Conservation (phyloP, 2,888 invertebrate species). For the Calameuta pallipes region DNA sequence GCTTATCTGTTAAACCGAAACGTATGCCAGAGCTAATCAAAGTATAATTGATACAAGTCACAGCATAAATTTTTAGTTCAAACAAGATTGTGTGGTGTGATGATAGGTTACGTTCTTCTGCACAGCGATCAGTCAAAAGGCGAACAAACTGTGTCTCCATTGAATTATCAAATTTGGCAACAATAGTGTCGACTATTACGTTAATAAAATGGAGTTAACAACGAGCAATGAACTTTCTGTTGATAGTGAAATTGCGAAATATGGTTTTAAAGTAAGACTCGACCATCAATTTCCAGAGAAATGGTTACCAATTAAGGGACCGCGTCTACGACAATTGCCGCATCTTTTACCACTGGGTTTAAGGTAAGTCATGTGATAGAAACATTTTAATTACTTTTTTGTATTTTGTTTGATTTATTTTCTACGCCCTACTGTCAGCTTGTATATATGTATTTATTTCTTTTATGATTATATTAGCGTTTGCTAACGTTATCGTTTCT, state of each 20-base stretch:
- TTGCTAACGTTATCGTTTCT: background rate
- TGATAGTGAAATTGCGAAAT: conserved; percentile 69
- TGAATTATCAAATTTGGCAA: no score
- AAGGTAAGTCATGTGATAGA: conserved; percentile 69
- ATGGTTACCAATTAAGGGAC: conserved; percentile 75
- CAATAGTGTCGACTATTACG: no score
- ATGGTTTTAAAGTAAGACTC: conserved; percentile 80
- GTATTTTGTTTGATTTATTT: conserved; percentile 12
- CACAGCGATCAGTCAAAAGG: no score
- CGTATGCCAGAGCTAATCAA: no score
- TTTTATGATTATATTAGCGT: background rate
- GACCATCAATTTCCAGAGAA: conserved; percentile 81
- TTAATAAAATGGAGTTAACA: no score
- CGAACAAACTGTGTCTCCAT: no score
- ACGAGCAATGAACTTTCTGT: no score
- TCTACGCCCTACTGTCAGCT: background rate
- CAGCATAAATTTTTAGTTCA: no score
- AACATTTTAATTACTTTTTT: conserved; percentile 23
- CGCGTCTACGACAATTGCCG: conserved; percentile 77
- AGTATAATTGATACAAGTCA: no score
- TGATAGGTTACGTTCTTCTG: no score
- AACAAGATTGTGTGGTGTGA: no score
- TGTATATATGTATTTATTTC: conserved; percentile 10
- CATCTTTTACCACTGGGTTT: conserved; percentile 77
- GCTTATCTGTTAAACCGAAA: no score